Evolutionary conservation across 1,140 invertebrate genomes (phyloP), one percentile per base, ranked within the genome.

Genomic region (Aphaenogaster floridana): DNA sequence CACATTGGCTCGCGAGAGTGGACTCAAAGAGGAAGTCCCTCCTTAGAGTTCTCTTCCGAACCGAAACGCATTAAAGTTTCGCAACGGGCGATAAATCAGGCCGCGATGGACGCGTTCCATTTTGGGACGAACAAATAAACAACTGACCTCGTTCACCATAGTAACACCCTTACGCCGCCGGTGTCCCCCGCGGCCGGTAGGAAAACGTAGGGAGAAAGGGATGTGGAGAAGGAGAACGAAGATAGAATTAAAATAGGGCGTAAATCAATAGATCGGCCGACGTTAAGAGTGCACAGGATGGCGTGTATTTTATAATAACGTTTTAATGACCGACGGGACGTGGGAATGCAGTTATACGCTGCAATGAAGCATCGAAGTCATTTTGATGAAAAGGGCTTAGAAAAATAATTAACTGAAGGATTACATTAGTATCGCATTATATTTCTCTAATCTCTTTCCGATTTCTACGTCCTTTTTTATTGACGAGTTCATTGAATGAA

Each of bases 111-210:
- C 69, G 84, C 88, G 68, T 77, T 86, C 86, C 88, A 80, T 86
- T 91, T 91, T 83, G 71, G 68, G 72, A 86, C 54, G 80, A 88
- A 79, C 89, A 86, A 92, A 91, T 91, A 91, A 92, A 91, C 91
- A 88, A 91, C 81, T 91, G 87, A 91, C 91, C 86, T 87, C 86
- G 86, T 92, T 91, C 88, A 88, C 88, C 86, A 83, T 85, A 86
- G 88, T 89, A 89, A 89, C 88, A 88, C 84, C 80, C 80, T 80
- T 76, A 81, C 50, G 66, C 66, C 11, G 15, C 34, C 54, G 39
- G 68, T 74, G 52, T 88, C 57, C 69, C 80, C 66, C 71, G 78
- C 63, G 88, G 69, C 52, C 54, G 61, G 63, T 45, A 52, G 64
- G 36, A 63, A 52, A 83, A 54, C 42, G 59, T 28, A 77, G 72